Percentiles rank a stretch among this genome's conserved stretches.
These are phyloP conservation scores for Malaclemys terrapin DNA, from an alignment of 2,113 vertebrate genomes.

Conservation along the genomic window DNA sequence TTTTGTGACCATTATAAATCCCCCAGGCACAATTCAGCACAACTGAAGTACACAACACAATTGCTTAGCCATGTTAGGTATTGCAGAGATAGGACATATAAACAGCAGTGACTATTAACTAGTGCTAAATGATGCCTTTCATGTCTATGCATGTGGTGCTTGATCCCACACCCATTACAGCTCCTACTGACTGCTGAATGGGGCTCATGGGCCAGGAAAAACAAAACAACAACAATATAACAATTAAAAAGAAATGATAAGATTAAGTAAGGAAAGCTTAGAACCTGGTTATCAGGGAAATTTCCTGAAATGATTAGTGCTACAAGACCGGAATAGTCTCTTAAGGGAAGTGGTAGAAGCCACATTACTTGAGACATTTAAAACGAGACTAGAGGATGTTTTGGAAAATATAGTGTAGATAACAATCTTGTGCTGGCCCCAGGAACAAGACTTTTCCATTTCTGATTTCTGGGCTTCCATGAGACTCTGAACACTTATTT, in stretches of 20 bases:
- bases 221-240: background rate
- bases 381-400: background rate
- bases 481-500: background rate
- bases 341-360: background rate
- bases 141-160: background rate
- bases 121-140: background rate
- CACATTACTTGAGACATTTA: background rate
- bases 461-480: background rate
- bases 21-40: background rate
- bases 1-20: background rate
- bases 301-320: background rate
- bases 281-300: background rate
- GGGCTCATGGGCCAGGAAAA: background rate
- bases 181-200: background rate
- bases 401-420: background rate
- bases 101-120: background rate
- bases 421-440: background rate
- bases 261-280: background rate
- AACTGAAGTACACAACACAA: background rate
- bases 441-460: background rate
- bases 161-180: background rate
- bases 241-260: background rate
- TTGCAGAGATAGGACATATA: background rate
- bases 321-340: background rate
- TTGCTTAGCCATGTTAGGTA: background rate